Base-by-base conservation (phyloP, 1,140 invertebrate species). In the Centruroides sculpturatus region DNA sequence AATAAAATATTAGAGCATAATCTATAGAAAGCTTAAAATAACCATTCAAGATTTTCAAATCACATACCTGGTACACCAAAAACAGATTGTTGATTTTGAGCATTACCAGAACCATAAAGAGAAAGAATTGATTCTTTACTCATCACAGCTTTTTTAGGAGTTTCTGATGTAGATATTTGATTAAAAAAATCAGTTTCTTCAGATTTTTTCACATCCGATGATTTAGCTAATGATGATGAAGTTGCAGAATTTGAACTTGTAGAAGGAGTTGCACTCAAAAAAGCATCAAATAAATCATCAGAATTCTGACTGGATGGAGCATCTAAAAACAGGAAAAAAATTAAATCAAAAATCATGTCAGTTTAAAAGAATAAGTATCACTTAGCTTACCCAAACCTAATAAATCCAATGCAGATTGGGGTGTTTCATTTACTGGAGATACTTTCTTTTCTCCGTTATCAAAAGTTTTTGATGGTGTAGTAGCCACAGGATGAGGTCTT, bases 111-210 rank as follows among this genome's bases (percentile, higher is more conserved):
- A 13, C 84, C 85, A 73, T 93, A 96, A 46, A 95, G 73, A 5
- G 91, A 90, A 71, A 96, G 76, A 74, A 96, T 95, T 71, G 90
- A 94, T 69, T 94, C 90, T 75, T 92, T 95, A 35, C 88, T 91
- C 73, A 94, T 77, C 76, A 69, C 66, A 63, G 70, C 72, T 49
- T 91, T 89, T 60, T 82, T 83, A 64, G 84, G 85, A 67, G 85
- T 83, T 11, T 58, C 64, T 49, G 81, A 82, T 0, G 85, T 82
- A 3, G 80, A 77, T n/a, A 84, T 79, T 73, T 92, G 88, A 75
- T 87, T 89, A 70, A 92, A 93, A 76, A 93, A 93, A 73, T 84
- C 88, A 65, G 89, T 85, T 70, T 92, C 87, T 71, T 92, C 89
- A 41, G n/a, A 47, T 47, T 47, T 13, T 47, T 11, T 50, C 47